Evolutionary conservation across 2,797 vertebrate genomes (phyloP).

Genomic region (Periophthalmus magnuspinnatus): DNA sequence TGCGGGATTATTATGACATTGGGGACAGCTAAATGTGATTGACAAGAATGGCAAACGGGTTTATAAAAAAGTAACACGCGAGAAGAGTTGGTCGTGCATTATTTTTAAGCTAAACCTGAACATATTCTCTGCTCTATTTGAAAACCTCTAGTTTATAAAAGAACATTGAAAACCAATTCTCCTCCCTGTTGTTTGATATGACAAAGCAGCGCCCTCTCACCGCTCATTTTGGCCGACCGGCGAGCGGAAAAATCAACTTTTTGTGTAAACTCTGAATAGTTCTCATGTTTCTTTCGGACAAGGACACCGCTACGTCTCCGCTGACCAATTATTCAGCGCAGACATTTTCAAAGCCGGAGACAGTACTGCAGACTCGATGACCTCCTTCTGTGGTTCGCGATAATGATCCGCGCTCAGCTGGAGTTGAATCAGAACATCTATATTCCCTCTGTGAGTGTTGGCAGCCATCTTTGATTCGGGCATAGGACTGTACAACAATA

Average conservation of each 20-base stretch:
- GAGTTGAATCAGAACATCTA: neutral
- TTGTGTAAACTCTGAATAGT: slow-evolving; percentile 3
- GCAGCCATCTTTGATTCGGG: slow-evolving; percentile 32
- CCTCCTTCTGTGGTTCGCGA: neutral
- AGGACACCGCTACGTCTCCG: slow-evolving; percentile 9
- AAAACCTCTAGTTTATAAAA: slow-evolving; percentile 20
- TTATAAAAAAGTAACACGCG: too few relatives aligned
- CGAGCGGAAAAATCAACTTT: slow-evolving; percentile 29
- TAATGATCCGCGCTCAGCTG: slow-evolving; percentile 13
- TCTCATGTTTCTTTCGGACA: neutral
- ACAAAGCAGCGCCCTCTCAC: slow-evolving; percentile 13
- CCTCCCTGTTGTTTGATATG: neutral
- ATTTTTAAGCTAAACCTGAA: neutral
- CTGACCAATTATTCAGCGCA: slow-evolving; percentile 13
- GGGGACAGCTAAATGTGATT: neutral
- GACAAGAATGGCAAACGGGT: too few relatives aligned
- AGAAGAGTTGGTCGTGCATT: neutral
- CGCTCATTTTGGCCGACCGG: slow-evolving; percentile 14
- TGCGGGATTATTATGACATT: neutral
- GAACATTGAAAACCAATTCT: neutral
- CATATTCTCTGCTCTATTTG: neutral
- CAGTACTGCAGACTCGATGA: neutral
- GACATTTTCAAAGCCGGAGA: neutral
- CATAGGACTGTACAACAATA: slow-evolving; percentile 11
- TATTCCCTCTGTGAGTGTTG: slow-evolving; percentile 12